Evolutionary conservation across 2,113 vertebrate species (phyloP).

Genomic region (Microtus montanus): DNA sequence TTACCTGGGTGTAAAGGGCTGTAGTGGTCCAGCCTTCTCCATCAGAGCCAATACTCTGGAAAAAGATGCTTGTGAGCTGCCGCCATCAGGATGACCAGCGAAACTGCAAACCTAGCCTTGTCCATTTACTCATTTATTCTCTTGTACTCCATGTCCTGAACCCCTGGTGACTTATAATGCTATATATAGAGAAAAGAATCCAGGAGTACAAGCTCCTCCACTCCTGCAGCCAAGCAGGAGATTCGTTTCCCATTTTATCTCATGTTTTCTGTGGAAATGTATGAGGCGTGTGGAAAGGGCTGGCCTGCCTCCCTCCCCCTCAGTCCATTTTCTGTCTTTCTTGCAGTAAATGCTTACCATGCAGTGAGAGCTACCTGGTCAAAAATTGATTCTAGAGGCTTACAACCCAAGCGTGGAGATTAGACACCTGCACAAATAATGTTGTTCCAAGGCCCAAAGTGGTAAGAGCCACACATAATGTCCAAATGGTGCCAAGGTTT

Average conservation of each 20-base stretch:
- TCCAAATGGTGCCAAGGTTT: constrained; percentile 11
- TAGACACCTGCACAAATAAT: constrained; percentile 22
- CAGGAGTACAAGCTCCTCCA: background rate
- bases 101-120: background rate
- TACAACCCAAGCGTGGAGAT: background rate
- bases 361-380: background rate
- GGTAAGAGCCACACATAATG: background rate
- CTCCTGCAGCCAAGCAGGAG: background rate
- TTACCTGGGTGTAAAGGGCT: background rate
- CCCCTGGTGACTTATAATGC: background rate
- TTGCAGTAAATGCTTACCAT: background rate
- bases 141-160: background rate
- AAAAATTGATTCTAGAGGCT: background rate
- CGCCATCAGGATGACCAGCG: background rate
- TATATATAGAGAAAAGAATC: background rate
- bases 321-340: background rate
- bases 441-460: background rate
- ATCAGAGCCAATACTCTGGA: background rate
- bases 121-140: background rate
- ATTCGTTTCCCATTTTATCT: background rate
- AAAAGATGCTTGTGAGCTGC: accelerated
- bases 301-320: background rate
- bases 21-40: background rate
- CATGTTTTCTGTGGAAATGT: background rate
- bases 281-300: background rate